Percentiles rank a stretch among this genome's conserved stretches.
These are phyloP conservation scores for Thyatira batis DNA, from an alignment of 2,888 invertebrate species.

Conservation along the genomic window DNA sequence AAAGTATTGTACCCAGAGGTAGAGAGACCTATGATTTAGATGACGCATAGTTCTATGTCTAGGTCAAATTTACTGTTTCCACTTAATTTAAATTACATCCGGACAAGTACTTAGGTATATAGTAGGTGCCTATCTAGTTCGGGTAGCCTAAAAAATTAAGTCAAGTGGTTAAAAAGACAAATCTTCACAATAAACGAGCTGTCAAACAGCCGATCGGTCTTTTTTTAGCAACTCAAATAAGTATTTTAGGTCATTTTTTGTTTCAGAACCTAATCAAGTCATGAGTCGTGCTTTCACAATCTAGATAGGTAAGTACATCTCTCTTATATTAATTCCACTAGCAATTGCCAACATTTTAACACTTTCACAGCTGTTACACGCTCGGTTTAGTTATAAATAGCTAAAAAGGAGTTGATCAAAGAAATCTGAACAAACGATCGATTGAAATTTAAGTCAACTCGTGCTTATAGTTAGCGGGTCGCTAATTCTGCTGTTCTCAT, in stretches of 20 bases:
- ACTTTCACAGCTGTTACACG: slow-evolving; percentile 17
- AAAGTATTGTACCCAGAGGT: too few species aligned
- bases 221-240: neutral
- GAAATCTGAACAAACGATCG: slow-evolving; percentile 56
- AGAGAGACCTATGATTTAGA: too few species aligned
- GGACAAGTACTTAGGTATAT: too few species aligned
- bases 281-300: neutral
- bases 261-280: neutral
- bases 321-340: neutral
- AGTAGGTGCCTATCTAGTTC: too few species aligned
- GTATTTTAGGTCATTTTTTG: neutral
- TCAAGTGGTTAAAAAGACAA: neutral
- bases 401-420: slow-evolving; percentile 11
- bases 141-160: neutral
- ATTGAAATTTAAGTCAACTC: slow-evolving; percentile 64
- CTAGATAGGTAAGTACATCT: neutral
- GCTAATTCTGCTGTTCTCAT: slow-evolving; percentile 70
- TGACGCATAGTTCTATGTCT: too few species aligned
- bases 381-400: slow-evolving; percentile 23
- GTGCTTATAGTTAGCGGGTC: slow-evolving; percentile 47
- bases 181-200: neutral
- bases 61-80: too few species aligned
- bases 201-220: neutral
- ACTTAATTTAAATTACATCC: neutral
- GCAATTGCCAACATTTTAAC: slow-evolving; percentile 17